Evolutionary conservation across 1,140 invertebrate species (phyloP).

Genomic region (Catajapyx aquilonaris): DNA sequence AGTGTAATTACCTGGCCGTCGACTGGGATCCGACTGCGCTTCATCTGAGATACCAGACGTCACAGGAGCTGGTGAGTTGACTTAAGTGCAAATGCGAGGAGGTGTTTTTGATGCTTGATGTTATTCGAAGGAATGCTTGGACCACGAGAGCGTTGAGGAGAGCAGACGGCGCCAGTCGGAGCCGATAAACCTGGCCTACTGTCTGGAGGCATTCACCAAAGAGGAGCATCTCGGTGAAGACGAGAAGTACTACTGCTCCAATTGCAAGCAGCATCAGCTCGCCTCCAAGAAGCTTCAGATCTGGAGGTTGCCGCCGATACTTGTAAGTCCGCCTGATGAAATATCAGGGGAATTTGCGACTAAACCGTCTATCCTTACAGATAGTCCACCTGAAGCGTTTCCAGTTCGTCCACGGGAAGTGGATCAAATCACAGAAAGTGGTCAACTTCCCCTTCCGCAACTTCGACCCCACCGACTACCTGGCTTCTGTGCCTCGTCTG

Average conservation of each 20-base stretch:
- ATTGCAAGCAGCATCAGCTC: conserved; percentile 56
- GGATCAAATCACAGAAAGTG: conserved; percentile 84
- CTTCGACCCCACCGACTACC: conserved; percentile 60
- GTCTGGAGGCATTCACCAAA: conserved; percentile 62
- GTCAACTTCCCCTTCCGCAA: conserved; percentile 65
- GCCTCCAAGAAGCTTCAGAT: conserved; percentile 76
- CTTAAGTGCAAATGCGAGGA: conserved; percentile 3
- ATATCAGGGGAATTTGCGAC: too few relatives aligned
- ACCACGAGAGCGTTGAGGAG: conserved; percentile 45
- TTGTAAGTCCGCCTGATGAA: conserved; percentile 35
- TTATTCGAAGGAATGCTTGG: conserved; percentile 33
- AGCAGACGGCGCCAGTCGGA: conserved; percentile 44
- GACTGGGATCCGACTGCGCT: conserved; percentile 81
- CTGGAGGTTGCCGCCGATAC: conserved; percentile 64
- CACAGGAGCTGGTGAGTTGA: conserved; percentile 42
- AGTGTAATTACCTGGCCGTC: conserved; percentile 36
- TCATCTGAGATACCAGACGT: conserved; percentile 66
- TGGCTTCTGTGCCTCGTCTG: conserved; percentile 51
- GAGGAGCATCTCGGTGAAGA: conserved; percentile 56
- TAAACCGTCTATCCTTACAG: conserved; percentile 24
- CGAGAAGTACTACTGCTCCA: conserved; percentile 62
- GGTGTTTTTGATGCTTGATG: neutral
- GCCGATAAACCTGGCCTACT: conserved; percentile 51
- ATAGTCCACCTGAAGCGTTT: conserved; percentile 78
- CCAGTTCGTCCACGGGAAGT: conserved; percentile 66